phyloP scores from a whole-genome alignment of 2,113 vertebrate species.

The Thalassarche chlororhynchos region DNA sequence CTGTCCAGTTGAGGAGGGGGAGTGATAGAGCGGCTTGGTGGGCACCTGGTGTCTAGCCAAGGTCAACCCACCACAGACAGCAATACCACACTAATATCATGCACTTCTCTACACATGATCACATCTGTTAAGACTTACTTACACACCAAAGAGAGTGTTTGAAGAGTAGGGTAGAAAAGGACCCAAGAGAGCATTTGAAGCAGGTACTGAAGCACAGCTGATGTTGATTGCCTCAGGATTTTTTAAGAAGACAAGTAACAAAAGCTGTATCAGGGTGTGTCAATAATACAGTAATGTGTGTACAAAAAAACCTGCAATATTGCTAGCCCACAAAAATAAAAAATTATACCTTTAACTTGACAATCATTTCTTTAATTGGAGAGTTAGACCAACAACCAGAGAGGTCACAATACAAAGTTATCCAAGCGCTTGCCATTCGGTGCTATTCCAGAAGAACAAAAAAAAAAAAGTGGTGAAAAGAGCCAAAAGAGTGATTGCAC shows the following conservation, averaged over 20 bases:
- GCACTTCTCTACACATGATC: background rate
- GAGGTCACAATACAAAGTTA: background rate
- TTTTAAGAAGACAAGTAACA: background rate
- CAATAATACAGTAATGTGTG: background rate
- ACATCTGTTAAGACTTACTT: background rate
- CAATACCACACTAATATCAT: too few species aligned
- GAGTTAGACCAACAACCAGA: background rate
- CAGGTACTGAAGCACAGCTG: background rate
- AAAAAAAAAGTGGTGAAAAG: background rate
- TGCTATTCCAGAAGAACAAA: background rate
- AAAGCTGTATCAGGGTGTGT: background rate
- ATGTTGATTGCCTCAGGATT: background rate
- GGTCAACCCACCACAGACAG: background rate
- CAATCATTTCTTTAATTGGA: background rate
- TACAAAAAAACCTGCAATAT: background rate
- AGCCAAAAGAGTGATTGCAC: background rate
- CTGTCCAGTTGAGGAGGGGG: background rate
- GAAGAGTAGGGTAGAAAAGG: background rate
- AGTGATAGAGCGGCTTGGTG: background rate
- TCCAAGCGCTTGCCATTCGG: background rate
- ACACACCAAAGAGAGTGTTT: background rate
- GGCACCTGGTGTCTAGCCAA: background rate
- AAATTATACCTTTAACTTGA: background rate
- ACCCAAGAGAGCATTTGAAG: background rate
- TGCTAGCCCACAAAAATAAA: background rate